Evolutionary conservation across 2,888 invertebrate genomes (phyloP).

Genomic region (Phlogophora meticulosa): DNA sequence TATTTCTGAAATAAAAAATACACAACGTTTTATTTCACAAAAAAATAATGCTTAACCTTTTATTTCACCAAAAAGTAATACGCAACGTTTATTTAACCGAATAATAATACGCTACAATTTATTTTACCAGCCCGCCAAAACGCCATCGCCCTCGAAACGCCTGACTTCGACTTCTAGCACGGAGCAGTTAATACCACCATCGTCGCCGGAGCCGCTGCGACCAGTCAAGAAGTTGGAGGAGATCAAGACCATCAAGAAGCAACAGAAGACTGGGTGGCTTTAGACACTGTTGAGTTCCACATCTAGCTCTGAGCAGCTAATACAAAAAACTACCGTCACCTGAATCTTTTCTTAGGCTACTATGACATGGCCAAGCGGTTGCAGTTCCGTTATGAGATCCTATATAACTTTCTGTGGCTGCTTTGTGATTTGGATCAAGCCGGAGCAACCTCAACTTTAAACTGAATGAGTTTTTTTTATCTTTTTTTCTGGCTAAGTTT

Average conservation of each 20-base stretch:
- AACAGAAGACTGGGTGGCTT: constrained; percentile 92
- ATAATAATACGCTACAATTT: neutral
- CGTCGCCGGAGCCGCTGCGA: constrained; percentile 83
- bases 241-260: constrained; percentile 89
- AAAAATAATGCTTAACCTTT: too few species aligned
- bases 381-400: too few species aligned
- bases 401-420: too few species aligned
- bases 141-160: constrained; percentile 76
- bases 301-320: too few species aligned
- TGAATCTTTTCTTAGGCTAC: too few species aligned
- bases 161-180: constrained; percentile 87
- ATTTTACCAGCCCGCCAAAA: constrained; percentile 61
- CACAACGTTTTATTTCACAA: too few species aligned
- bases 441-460: neutral
- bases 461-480: neutral
- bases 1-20: too few species aligned
- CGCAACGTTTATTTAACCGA: neutral
- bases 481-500: constrained; percentile 3
- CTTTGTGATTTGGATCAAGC: too few species aligned
- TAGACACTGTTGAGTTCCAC: too few species aligned
- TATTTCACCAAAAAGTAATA: too few species aligned
- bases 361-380: too few species aligned
- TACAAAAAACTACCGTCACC: too few species aligned
- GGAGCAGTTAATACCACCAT: constrained; percentile 87
- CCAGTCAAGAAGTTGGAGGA: constrained; percentile 88